A percentile compares a stretch with the other conserved stretches of the same genome.
Conservation (phyloP, 2,797 vertebrate species). For the Artibeus jamaicensis region DNA sequence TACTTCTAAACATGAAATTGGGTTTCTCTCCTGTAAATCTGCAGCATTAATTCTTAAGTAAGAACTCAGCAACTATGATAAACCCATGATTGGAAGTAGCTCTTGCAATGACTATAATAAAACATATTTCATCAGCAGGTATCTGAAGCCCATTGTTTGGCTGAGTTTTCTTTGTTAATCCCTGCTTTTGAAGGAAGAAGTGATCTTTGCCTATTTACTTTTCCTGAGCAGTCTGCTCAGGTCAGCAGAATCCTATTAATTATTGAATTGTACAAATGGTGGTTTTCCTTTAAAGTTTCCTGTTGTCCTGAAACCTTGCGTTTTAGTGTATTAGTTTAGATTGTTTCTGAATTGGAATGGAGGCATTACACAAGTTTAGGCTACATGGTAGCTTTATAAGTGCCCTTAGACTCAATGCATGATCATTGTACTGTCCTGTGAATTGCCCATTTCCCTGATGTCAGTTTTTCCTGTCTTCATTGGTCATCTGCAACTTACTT, state of each 20-base stretch:
- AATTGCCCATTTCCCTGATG: not conserved
- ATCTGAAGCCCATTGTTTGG: not conserved
- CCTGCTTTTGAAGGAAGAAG: conserved; percentile 19
- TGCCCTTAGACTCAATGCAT: not conserved
- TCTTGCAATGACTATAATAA: not conserved
- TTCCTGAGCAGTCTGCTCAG: not conserved
- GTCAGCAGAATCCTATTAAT: conserved; percentile 37
- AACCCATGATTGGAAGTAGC: not conserved
- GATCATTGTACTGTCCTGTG: not conserved
- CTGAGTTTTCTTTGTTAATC: conserved; percentile 31
- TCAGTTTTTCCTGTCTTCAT: not conserved
- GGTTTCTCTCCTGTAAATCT: not conserved
- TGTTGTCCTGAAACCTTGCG: not conserved
- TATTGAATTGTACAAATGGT: not conserved
- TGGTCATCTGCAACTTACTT: not conserved
- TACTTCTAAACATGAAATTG: not conserved
- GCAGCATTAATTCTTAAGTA: not conserved
- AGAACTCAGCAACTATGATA: not conserved
- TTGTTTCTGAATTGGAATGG: not conserved
- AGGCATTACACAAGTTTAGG: not conserved
- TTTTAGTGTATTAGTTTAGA: not conserved
- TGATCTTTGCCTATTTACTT: conserved; percentile 28
- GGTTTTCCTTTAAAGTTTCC: not conserved
- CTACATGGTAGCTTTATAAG: not conserved
- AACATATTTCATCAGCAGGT: not conserved